phyloP scores from a whole-genome alignment of 2,888 invertebrate genomes.

The Cantharis nigra region DNA sequence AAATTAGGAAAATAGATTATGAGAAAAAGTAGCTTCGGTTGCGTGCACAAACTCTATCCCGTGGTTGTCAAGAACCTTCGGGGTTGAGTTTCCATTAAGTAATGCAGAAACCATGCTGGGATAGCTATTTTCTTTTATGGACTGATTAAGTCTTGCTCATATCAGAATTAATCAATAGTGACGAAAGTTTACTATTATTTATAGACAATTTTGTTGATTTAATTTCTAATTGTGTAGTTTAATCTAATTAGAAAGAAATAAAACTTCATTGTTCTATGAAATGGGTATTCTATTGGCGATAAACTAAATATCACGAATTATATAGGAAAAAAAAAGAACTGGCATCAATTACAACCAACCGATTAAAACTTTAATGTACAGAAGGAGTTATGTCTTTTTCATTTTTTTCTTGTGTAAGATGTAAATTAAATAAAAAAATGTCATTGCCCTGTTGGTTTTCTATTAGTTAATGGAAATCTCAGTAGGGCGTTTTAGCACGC shows the following conservation, averaged over 20 bases:
- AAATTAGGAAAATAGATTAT: background rate
- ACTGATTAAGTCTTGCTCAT: constrained; percentile 30
- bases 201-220: background rate
- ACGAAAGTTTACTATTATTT: constrained; percentile 11
- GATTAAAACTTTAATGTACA: background rate
- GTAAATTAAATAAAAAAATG: background rate
- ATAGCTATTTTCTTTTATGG: constrained; percentile 31
- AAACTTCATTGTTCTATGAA: background rate
- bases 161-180: constrained; percentile 25
- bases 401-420: background rate
- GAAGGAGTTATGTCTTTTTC: background rate
- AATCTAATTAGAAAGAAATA: background rate
- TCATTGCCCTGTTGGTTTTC: constrained; percentile 27
- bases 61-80: constrained; percentile 25
- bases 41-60: constrained; percentile 25
- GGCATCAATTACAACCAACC: background rate
- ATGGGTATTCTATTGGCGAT: background rate
- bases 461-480: constrained; percentile 40
- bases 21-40: background rate
- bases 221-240: background rate
- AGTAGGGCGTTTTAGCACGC: constrained; percentile 35
- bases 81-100: constrained; percentile 35
- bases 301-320: background rate
- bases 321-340: background rate
- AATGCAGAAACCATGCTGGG: constrained; percentile 37